phyloP scores from a whole-genome alignment of 2,113 vertebrate species.

The Notothenia coriiceps region DNA sequence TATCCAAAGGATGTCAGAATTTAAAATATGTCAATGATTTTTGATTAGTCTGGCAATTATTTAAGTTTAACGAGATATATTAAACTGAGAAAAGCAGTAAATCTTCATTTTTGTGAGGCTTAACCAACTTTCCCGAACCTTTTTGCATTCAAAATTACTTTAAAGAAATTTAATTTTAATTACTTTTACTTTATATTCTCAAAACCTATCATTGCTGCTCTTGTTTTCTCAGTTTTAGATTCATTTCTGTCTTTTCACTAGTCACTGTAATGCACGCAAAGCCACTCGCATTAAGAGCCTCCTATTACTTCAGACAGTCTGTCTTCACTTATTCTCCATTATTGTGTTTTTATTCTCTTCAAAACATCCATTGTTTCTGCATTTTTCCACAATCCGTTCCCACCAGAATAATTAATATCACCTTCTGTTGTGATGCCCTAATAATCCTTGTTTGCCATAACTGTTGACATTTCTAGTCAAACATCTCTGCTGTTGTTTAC shows the following conservation, averaged over 20 bases:
- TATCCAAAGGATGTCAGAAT: no score
- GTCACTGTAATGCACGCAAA: not conserved
- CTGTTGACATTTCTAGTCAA: conserved; percentile 62
- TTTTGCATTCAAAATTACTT: no score
- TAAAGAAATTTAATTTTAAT: no score
- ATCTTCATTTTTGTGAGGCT: no score
- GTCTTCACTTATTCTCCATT: conserved; percentile 51
- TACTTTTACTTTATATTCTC: no score
- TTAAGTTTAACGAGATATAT: no score
- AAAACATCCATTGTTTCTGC: conserved; percentile 51
- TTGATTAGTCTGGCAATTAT: no score
- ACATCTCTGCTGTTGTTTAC: conserved; percentile 59
- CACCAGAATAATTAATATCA: conserved; percentile 61
- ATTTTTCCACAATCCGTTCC: conserved; percentile 36
- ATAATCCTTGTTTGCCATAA: conserved; percentile 50
- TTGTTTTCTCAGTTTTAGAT: no score
- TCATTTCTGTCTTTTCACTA: not conserved
- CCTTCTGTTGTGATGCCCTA: conserved; percentile 49
- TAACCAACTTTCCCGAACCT: no score
- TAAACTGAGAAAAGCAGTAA: no score
- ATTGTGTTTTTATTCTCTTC: conserved; percentile 42
- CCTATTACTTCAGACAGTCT: conserved; percentile 13
- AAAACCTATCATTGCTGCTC: no score
- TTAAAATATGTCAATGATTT: no score
- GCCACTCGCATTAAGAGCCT: conserved; percentile 8